Evolutionary conservation across 2,888 invertebrate species (phyloP), one percentile per base, ranked within the genome.

Genomic region (Trissonchulus sp.): DNA sequence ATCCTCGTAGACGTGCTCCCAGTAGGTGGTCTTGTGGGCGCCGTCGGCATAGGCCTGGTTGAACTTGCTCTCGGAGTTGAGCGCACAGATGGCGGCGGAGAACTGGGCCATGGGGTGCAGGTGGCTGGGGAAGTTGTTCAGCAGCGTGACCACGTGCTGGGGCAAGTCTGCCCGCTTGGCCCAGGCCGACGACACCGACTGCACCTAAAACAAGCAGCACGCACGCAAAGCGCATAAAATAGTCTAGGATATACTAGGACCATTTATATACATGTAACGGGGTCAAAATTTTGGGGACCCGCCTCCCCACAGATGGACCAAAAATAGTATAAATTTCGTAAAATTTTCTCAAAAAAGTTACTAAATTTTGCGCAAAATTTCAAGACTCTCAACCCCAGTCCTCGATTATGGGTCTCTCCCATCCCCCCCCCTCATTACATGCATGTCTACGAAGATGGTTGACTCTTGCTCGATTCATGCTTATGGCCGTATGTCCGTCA

Each of bases 51-150:
- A 96, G 0, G 95, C 95, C 85, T 93, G 90, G 15, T 92, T 92
- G 87, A 94, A 96, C 84, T 91, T 90, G 83, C 93, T 93, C 87
- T 96, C 95, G 83, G 91, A 92, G 88, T 94, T 94, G 79, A 95
- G 89, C 1, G 93, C 92, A 30, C 94, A 93, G 79, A 94, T 90
- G 35, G 95, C 95, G 0, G 94, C 92, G 35, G 91, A 90, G 84
- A 96, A 91, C 87, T 96, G 96, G 0, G 93, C 90, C 96, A 96
- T 96, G 0, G 96, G 96, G 85, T 96, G 96, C 76, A 96, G 88
- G 82, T 90, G 90, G 82, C 89, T 89, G 28, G 96, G 96, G 87
- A 96, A 90, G 86, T 92, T 93, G 88, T 94, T 94, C 81, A 96
- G 88, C 88, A 95, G 91, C 71, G 91, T 92, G 74, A 93, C 93